Evolutionary conservation across 2,797 vertebrate genomes (phyloP), one percentile per base, ranked within the genome.

Genomic region (Chloroceryle amazona): DNA sequence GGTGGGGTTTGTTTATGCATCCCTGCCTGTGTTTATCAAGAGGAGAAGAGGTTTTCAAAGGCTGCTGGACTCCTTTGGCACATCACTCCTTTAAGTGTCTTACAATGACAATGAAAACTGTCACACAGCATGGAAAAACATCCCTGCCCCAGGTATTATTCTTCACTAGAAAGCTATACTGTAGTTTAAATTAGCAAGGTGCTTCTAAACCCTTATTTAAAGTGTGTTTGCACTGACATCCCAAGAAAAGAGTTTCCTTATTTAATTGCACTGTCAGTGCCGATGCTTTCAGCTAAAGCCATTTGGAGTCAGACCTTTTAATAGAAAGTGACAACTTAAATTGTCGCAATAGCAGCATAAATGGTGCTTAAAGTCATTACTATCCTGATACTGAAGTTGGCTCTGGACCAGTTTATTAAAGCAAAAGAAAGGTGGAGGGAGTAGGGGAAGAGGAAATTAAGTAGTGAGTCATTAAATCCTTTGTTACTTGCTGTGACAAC

Each of bases 281-380:
- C 49, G 54, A 91, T 47, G 94, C 97, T 98, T 98, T 98, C 97
- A 95, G 96, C 97, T 98, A 95, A 98, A 98, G 91, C 97, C 94
- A 87, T 95, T 97, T 96, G 93, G 97, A 98, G 96, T 97, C 97
- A 97, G 98, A 98, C 98, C 98, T 98, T 98, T 98, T 98, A 98
- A 98, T 98, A 98, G 98, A 97, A 98, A 98, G 97, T 97, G 98
- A 98, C 98, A 98, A 98, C 96, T 98, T 98, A 97, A 98, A 98
- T 98, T 98, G 98, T 97, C 86, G 87, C 49, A n/a, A 92, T 95
- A 97, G 97, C 96, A 81, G 96, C 92, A 66, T 97, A 98, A 97
- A 96, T 97, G 97, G 97, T 97, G 97, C 97, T 98, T 98, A 97
- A 97, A 97, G 97, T 97, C 97, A 97, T 98, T 98, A 96, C 97